Conservation (phyloP, 2,113 vertebrate genomes). For the Synchiropus splendidus region DNA sequence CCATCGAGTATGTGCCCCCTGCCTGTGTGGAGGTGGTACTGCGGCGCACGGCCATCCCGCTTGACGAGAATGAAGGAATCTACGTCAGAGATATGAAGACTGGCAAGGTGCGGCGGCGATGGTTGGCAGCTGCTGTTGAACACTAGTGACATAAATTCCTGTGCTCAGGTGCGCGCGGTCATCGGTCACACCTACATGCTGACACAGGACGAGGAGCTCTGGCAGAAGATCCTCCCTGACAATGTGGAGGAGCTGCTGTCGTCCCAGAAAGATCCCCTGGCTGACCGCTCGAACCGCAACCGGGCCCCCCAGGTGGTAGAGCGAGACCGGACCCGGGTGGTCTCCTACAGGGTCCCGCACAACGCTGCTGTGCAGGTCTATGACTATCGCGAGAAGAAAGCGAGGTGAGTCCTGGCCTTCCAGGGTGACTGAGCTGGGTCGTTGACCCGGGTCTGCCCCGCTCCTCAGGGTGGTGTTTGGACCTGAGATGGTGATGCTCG, state of each 20-base stretch:
- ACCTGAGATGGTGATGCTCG: conserved; percentile 80
- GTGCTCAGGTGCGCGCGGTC: conserved; percentile 74
- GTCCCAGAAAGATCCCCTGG: conserved; percentile 58
- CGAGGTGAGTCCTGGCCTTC: conserved; percentile 57
- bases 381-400: conserved; percentile 80
- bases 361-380: conserved; percentile 84
- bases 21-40: conserved; percentile 74
- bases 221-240: conserved; percentile 77
- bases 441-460: not conserved
- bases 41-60: conserved; percentile 68
- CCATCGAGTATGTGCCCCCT: conserved; percentile 80
- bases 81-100: conserved; percentile 82
- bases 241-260: conserved; percentile 73
- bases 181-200: conserved; percentile 85
- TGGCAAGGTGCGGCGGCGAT: conserved; percentile 66
- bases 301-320: fast-evolving
- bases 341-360: conserved; percentile 80
- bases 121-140: no score
- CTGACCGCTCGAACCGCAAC: conserved; percentile 49
- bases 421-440: not conserved
- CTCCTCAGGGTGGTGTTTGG: conserved; percentile 78
- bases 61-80: conserved; percentile 86
- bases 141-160: no score
- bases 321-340: conserved; percentile 69
- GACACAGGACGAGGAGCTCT: conserved; percentile 80